Evolutionary conservation across 2,888 invertebrate genomes (phyloP).

Genomic region (Cantharis rufa): DNA sequence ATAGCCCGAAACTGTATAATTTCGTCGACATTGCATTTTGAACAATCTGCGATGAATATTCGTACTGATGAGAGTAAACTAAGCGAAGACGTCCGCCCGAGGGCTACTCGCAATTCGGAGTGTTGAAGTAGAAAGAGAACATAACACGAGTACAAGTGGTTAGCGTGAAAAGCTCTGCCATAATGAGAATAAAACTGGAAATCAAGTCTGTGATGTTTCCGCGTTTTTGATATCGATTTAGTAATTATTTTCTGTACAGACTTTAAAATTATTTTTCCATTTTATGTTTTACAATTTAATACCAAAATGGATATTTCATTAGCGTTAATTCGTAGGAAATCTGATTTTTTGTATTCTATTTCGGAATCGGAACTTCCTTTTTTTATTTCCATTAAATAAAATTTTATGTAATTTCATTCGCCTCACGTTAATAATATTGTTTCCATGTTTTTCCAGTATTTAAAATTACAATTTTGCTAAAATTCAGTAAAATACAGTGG

Average conservation of each 20-base stretch:
- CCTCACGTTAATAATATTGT: not conserved
- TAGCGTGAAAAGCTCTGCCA: constrained; percentile 19
- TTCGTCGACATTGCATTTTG: constrained; percentile 35
- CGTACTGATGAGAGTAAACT: constrained; percentile 31
- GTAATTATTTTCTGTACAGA: constrained; percentile 28
- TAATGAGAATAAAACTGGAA: constrained; percentile 35
- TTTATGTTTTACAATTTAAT: constrained; percentile 6
- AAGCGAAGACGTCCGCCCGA: constrained; percentile 26
- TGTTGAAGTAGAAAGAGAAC: constrained; percentile 21
- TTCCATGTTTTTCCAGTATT: not conserved
- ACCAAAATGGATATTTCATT: not conserved
- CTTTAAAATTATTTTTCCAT: constrained; percentile 12
- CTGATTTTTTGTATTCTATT: not conserved
- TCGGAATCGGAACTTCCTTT: not conserved
- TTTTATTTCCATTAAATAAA: not conserved
- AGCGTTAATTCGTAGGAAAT: not conserved
- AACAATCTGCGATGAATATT: constrained; percentile 34
- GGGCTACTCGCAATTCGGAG: constrained; percentile 10
- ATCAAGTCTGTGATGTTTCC: constrained; percentile 35
- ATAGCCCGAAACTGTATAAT: constrained; percentile 34
- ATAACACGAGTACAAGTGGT: constrained; percentile 8
- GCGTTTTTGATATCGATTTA: constrained; percentile 32
- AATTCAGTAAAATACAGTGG: too few relatives aligned
- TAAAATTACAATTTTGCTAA: not conserved
- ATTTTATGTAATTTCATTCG: not conserved